Evolutionary conservation across 2,888 invertebrate species (phyloP), one percentile per base, ranked within the genome.

Genomic region (Cordilura impudica): DNA sequence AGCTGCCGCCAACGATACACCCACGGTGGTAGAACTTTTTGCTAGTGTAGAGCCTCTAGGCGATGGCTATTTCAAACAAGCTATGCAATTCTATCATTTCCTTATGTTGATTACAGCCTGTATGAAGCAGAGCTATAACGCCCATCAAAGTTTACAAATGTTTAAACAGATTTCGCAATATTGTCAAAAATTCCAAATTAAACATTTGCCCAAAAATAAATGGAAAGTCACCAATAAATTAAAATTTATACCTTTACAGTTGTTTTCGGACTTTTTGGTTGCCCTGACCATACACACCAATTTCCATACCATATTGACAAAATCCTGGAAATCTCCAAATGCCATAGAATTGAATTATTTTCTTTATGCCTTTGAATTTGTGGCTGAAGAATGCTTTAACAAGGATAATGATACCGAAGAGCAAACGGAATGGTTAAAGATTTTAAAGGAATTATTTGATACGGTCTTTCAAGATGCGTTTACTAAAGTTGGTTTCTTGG

Each of bases 401-500:
- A 47, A 67, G 4, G 10, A 29, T 5, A 54, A 54, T 14, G n/a
- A 76, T 0, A 61, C 71, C 1, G 72, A 61, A n/a, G 83, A 83
- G 4, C 85, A 85, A 10, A 31, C 19, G 0, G 84, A 85, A 58
- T 89, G 88, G 86, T 75, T 82, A 0, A 82, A 80, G 2, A 79
- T 84, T 0, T 78, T 89, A 2, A 90, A 91, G 81, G 88, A 89
- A 61, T 88, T 92, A 21, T 84, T 93, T 0, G 86, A 90, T 26
- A 88, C 88, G 66, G 89, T 91, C 47, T 92, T 91, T 82, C 86
- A 86, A 2, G 88, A 85, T 51, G 54, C 90, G 0, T 89, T 88
- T 66, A 89, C 91, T 2, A 92, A 92, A 84, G 88, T 93, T 4
- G 90, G 92, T 19, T 92, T 93, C 66, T 86, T 93, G 0, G 90